phyloP scores from a whole-genome alignment of 1,140 invertebrate genomes.

The Hetaerina americana region DNA sequence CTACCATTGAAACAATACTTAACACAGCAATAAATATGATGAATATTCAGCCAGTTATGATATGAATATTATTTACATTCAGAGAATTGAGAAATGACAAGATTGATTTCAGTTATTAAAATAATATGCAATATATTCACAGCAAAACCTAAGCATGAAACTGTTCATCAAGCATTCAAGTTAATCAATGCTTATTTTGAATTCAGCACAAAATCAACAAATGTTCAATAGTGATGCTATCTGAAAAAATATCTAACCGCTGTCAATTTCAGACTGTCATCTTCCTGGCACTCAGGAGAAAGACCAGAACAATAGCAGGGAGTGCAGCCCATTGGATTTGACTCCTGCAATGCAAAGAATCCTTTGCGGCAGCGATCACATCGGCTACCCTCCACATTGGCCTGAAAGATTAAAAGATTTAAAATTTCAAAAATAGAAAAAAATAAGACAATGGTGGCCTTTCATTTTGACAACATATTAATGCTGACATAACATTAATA shows the following conservation, averaged over 20 bases:
- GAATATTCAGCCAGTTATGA: no score
- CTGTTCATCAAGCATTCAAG: no score
- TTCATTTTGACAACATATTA: no score
- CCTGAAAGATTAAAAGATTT: conserved; percentile 14
- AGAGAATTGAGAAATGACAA: no score
- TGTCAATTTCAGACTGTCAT: conserved; percentile 40
- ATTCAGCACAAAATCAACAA: neutral
- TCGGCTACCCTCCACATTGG: conserved; percentile 60
- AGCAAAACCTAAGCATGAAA: no score
- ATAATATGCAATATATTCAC: no score
- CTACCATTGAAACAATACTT: neutral
- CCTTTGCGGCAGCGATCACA: conserved; percentile 75
- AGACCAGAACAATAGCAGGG: conserved; percentile 88
- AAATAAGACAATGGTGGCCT: no score
- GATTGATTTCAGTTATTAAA: no score
- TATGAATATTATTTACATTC: no score
- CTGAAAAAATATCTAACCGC: conserved; percentile 32
- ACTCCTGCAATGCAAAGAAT: conserved; percentile 61
- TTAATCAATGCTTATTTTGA: conserved; percentile 7
- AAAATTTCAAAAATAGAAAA: no score
- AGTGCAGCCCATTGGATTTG: conserved; percentile 70
- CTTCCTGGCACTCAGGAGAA: conserved; percentile 48
- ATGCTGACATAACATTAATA: no score
- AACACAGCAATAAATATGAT: no score
- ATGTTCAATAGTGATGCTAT: conserved; percentile 5